Evolutionary conservation across 2,113 vertebrate genomes (phyloP).

Genomic region (Syrrhaptes paradoxus): DNA sequence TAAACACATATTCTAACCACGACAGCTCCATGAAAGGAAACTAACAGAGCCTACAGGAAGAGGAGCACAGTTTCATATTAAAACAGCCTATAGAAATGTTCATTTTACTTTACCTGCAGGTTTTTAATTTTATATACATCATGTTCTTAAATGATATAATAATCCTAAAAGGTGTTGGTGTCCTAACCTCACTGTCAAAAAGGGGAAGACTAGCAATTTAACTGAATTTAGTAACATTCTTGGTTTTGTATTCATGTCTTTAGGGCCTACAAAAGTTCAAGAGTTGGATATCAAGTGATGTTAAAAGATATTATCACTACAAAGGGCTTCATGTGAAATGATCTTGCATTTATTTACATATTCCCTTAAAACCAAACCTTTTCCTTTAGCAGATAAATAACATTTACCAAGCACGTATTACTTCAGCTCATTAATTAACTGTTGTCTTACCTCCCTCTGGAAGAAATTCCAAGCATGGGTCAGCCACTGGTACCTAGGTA

Average conservation of each 20-base stretch:
- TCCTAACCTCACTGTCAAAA: neutral
- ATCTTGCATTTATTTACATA: neutral
- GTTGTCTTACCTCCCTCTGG: slow-evolving; percentile 89
- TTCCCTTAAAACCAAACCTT: neutral
- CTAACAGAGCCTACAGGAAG: neutral
- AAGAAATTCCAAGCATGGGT: slow-evolving; percentile 98
- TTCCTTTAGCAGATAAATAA: neutral
- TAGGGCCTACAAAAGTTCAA: neutral
- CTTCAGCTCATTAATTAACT: neutral
- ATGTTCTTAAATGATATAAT: neutral
- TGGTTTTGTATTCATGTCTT: neutral
- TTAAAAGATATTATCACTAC: neutral
- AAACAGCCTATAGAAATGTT: neutral
- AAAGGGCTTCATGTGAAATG: neutral
- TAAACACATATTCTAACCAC: neutral
- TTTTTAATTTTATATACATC: neutral
- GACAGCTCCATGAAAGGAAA: neutral
- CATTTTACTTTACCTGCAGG: neutral
- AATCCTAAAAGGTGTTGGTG: neutral
- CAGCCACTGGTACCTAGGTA: slow-evolving; percentile 93
- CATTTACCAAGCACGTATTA: neutral
- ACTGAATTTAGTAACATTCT: neutral
- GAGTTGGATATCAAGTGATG: neutral
- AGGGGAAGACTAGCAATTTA: neutral
- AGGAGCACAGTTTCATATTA: neutral